phyloP scores from a whole-genome alignment of 1,140 invertebrate genomes.

The Triops cancriformis region DNA sequence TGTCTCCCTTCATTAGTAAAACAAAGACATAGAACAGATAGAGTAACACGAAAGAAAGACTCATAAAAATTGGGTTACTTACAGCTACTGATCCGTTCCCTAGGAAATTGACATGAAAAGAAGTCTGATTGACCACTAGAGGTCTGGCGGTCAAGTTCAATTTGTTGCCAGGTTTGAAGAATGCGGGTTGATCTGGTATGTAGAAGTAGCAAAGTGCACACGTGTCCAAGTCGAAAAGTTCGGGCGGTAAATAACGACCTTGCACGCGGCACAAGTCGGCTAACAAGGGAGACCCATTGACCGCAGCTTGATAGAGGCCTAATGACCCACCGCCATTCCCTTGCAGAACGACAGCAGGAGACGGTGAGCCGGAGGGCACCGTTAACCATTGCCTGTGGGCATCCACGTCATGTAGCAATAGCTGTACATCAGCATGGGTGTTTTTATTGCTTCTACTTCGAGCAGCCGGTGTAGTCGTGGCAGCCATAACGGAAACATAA shows the following conservation, averaged over 20 bases:
- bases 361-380: background rate
- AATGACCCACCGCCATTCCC: background rate
- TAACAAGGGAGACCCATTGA: background rate
- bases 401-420: background rate
- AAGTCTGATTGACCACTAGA: background rate
- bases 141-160: constrained; percentile 8
- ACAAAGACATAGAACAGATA: background rate
- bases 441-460: background rate
- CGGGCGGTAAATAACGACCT: constrained; percentile 27
- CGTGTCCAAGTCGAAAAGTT: constrained; percentile 34
- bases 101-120: constrained; percentile 26
- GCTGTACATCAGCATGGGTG: background rate
- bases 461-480: background rate
- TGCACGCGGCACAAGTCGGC: constrained; percentile 19
- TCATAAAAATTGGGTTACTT: background rate
- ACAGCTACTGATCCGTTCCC: constrained; percentile 9
- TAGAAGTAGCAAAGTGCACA: constrained; percentile 37
- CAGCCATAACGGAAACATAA: background rate
- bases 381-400: background rate
- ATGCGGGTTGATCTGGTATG: constrained; percentile 29
- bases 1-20: too few relatives aligned
- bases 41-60: background rate
- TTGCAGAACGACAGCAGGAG: background rate
- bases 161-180: constrained; percentile 21
- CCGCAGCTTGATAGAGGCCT: background rate